phyloP scores from a whole-genome alignment of 2,113 vertebrate genomes.

The Sphyrna mokarran region DNA sequence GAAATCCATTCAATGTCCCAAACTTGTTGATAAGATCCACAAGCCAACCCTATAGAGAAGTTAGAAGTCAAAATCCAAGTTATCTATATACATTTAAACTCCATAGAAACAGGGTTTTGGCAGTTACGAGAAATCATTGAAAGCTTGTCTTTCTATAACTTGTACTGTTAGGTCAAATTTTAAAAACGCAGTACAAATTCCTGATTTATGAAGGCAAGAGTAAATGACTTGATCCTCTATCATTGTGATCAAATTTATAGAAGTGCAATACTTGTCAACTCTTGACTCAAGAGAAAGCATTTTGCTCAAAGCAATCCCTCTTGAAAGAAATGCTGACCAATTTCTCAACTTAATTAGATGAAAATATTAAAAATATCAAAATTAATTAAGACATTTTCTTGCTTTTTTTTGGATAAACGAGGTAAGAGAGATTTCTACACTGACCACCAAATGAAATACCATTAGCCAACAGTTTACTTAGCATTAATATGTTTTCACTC shows the following conservation, averaged over 20 bases:
- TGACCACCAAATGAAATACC: neutral
- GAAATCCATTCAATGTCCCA: constrained; percentile 97
- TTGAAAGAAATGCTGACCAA: neutral
- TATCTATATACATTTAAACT: neutral
- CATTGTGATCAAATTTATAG: neutral
- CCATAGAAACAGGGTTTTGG: no score
- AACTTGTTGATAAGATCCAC: constrained; percentile 99
- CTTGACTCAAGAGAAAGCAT: neutral
- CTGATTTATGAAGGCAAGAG: neutral
- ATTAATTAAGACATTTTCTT: neutral
- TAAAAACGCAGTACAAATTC: neutral
- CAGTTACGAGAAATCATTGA: neutral
- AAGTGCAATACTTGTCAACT: neutral
- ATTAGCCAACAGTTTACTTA: neutral
- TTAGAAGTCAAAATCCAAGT: neutral
- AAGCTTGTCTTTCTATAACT: neutral
- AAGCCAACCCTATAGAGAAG: constrained; percentile 81
- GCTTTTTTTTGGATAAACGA: neutral
- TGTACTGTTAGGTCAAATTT: neutral
- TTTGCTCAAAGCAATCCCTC: neutral
- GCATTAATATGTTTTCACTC: neutral
- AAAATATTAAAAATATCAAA: neutral
- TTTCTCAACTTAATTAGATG: neutral
- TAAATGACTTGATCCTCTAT: neutral
- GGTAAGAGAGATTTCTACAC: no score